These are phyloP conservation scores for Vanessa cardui DNA, from an alignment of 2,888 invertebrate species.

Conservation along the genomic window DNA sequence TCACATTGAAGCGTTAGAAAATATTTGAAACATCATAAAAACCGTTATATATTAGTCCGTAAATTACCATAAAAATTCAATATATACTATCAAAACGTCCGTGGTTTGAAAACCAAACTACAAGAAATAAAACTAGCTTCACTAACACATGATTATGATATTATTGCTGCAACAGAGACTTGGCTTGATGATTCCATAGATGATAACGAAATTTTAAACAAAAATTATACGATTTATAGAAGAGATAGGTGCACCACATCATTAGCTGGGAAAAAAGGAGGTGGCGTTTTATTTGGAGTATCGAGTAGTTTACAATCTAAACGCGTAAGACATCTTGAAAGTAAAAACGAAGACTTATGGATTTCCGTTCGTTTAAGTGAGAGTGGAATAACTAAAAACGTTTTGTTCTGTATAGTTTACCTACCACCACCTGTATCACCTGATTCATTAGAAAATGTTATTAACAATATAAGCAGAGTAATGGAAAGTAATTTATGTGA, in stretches of 20 bases:
- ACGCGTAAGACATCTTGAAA: constrained; percentile 10
- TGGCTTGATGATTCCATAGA: constrained; percentile 10
- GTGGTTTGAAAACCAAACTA: constrained; percentile 11
- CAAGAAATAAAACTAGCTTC: not conserved
- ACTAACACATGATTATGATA: constrained; percentile 8
- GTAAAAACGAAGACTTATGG: constrained; percentile 12
- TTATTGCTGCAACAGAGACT: constrained; percentile 10
- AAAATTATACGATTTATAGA: constrained; percentile 9
- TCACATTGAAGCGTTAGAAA: constrained; percentile 2
- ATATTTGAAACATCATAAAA: constrained; percentile 6
- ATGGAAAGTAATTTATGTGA: constrained; percentile 13
- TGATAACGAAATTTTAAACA: constrained; percentile 7
- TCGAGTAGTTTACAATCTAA: constrained; percentile 5
- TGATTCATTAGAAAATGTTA: not conserved
- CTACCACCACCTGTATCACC: constrained; percentile 7
- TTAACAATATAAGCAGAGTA: constrained; percentile 13
- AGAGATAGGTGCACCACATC: constrained; percentile 9
- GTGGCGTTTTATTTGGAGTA: constrained; percentile 6
- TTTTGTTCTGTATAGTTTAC: constrained; percentile 10
- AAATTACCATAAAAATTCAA: constrained; percentile 1
- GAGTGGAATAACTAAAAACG: constrained; percentile 10
- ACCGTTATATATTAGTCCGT: constrained; percentile 4
- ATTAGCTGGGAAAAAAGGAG: constrained; percentile 6
- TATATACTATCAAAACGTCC: constrained; percentile 11
- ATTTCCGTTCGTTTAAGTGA: constrained; percentile 12